Base-by-base conservation (phyloP, 2,888 invertebrate species). In the Drosophila algonquin region DNA sequence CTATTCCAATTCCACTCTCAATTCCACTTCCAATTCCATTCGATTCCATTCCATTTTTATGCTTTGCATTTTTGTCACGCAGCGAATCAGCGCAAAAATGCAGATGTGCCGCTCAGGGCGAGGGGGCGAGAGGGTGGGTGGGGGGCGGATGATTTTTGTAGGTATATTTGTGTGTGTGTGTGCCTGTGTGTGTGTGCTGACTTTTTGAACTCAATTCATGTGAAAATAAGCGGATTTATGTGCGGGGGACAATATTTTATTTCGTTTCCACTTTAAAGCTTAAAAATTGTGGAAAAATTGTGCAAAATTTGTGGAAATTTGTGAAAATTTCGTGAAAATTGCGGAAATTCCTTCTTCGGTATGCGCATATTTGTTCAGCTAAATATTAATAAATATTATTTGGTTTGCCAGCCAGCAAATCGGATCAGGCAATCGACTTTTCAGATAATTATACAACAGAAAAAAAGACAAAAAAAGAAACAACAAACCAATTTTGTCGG, bases 151-250 rank as follows among this genome's bases (percentile, higher is more conserved):
- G 7, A 8, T 30, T 30, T 30, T 2, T 2, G 8, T 30, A 30
- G 30, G 30, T 30, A 14, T 24, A 14, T 51, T 54, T 68, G 55
- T 57, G 46, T 48, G 54, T 2, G 14, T 14, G 12, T 5, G 5
- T 51, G 50, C 54, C 30, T 54, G 48, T 2, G 12, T 5, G 35
- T 69, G 59, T 71, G 52, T 70, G 48, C 52, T 71, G 68, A 72
- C 68, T 69, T 71, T 71, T 59, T 54, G 57, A 58, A 73, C 54
- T 64, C 75, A 72, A 72, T 64, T 72, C 74, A 72, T 63, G 75
- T 55, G 55, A 59, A 56, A 56, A 70, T 80, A 73, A 70, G 64
- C 69, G 61, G 54, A 60, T 70, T 71, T 60, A 35, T 64, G 12
- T 51, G 45, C 5, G 32, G 52, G 44, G 54, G 44, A 32, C 24